Base-by-base conservation (phyloP, 2,113 vertebrate species). In the Genyomyrus donnyi region DNA sequence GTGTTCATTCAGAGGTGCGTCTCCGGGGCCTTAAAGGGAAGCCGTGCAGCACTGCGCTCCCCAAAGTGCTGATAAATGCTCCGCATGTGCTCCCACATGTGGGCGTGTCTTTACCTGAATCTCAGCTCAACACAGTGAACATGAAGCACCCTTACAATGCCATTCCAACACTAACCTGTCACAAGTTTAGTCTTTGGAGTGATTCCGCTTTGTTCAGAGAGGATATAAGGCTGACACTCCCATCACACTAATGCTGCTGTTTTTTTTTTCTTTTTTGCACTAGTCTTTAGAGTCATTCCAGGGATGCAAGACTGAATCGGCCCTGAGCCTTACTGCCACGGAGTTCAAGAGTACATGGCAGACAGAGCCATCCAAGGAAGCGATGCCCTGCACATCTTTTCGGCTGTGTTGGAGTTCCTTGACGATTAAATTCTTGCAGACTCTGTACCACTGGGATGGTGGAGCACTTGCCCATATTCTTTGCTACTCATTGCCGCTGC, bases 121-220 rank as follows among this genome's bases (percentile, higher is more conserved):
- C 56, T 62, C 35, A 80, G 50, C 39, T 8, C 58, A 39, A 27
- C 21, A 50, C 9, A 15, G 24, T 48, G 50, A 21, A 85, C 13
- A 39, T 19, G 83, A 13, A 39, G n/a, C 77, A 45, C 42, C 84
- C 52, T 5, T 74, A 62, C 27, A 3, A 85, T 48, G 56, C 39
- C 42, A 48, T 21, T 56, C 56, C 39, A 46, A 52, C n/a, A 50
- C 35, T 88, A 88, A 31, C 21, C 27, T 31, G 50, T n/a, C 80
- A 58, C 49, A 50, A 4, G 8, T 83, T 84, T 45, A 35, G 80
- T 89, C 89, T 89, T 56, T 89, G 89, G 77, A 58, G 70, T 58
- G 35, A 21, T 45, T 84, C 77, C 52, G 7, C 46, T 58, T 50
- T 46, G 35, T n/a, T 84, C 50, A 39, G n/a, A 3, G 45, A 80